Percentiles rank a stretch among this genome's conserved stretches.
phyloP scores from a whole-genome alignment of 2,797 vertebrate species.

The Chelonia mydas region DNA sequence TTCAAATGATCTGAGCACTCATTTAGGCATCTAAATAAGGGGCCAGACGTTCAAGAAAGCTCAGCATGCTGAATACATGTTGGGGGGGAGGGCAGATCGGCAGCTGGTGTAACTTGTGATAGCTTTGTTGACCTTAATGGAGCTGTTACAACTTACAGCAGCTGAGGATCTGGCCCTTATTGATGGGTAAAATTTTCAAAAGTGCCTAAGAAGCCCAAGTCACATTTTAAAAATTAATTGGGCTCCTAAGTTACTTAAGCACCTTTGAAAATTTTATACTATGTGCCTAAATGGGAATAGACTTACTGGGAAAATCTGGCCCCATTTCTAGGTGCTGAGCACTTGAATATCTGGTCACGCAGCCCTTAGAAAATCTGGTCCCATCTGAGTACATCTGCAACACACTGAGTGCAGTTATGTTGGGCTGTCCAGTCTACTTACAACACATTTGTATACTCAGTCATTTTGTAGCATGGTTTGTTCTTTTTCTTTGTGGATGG shows the following conservation, averaged over 20 bases:
- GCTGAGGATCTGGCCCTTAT: accelerated
- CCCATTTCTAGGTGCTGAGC: not conserved
- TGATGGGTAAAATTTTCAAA: slow-evolving; percentile 25
- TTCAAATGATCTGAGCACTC: not conserved
- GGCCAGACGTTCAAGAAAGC: not conserved
- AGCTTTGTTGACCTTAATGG: accelerated
- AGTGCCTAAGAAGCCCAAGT: not conserved
- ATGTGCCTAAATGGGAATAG: not conserved
- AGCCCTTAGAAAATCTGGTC: not conserved
- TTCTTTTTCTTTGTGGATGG: slow-evolving; percentile 7
- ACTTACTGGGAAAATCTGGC: not conserved
- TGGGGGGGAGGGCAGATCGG: not conserved
- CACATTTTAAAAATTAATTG: not conserved
- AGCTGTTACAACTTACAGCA: not conserved
- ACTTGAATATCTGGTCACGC: not conserved
- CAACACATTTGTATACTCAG: not conserved
- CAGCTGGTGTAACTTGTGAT: not conserved
- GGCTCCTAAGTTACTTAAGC: not conserved
- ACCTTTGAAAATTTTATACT: not conserved
- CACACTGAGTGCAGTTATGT: not conserved
- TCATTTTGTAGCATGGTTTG: not conserved
- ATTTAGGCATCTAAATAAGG: not conserved
- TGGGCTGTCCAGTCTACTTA: not conserved
- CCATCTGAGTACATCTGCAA: not conserved
- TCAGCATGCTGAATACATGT: not conserved